Evolutionary conservation across 1,140 invertebrate genomes (phyloP).

Genomic region (Drosophila baimaii): DNA sequence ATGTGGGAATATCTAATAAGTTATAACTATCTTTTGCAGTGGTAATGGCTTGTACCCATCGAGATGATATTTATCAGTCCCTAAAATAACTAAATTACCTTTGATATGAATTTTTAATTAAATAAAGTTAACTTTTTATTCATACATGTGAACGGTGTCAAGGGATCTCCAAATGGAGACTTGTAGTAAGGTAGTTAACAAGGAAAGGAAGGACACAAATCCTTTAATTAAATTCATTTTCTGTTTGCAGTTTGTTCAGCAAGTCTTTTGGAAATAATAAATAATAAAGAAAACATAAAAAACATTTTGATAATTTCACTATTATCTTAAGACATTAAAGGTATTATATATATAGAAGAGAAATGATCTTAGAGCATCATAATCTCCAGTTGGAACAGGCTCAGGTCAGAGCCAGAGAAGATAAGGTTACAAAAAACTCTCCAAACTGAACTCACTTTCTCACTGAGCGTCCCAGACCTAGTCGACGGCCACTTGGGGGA

Average conservation of each 20-base stretch:
- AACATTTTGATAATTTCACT: too few species aligned
- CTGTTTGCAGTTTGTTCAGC: too few species aligned
- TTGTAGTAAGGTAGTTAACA: neutral
- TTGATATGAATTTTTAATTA: neutral
- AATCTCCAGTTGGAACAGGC: too few species aligned
- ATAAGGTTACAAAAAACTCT: neutral
- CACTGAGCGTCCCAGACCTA: slow-evolving; percentile 5
- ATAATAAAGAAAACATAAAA: too few species aligned
- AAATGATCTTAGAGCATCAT: too few species aligned
- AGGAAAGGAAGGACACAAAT: neutral
- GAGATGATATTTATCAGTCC: neutral
- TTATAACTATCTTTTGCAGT: slow-evolving; percentile 1
- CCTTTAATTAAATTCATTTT: too few species aligned
- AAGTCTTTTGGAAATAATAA: too few species aligned
- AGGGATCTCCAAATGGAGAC: neutral
- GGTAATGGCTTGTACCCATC: neutral
- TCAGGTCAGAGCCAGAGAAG: too few species aligned
- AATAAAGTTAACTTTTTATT: neutral
- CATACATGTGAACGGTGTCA: neutral
- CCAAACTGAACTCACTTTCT: neutral
- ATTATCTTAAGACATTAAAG: too few species aligned
- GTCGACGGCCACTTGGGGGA: neutral
- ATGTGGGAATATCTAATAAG: neutral
- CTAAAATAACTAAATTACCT: neutral
- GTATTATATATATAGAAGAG: too few species aligned